A percentile compares a stretch with the other conserved stretches of the same genome.
Evolutionary conservation across 1,140 invertebrate genomes (phyloP).

Genomic region (Tetramorium alpestre): DNA sequence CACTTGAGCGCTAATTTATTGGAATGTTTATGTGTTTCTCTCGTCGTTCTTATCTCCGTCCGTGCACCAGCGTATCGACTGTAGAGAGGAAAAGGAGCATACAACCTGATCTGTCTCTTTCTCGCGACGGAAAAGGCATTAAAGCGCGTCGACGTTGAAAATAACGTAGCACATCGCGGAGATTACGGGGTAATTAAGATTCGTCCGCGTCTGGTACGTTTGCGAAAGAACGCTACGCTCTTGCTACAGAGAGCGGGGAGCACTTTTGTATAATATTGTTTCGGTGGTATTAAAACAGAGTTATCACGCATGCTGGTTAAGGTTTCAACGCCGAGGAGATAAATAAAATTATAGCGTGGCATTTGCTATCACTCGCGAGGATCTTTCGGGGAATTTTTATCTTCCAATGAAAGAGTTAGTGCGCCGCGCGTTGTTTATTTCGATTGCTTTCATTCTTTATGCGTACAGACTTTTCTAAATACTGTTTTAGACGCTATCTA

Average conservation of each 20-base stretch:
- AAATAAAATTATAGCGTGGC: conserved; percentile 31
- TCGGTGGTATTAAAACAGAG: neutral
- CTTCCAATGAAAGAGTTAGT: neutral
- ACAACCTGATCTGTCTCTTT: conserved; percentile 19
- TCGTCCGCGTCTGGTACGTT: neutral
- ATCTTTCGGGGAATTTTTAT: conserved; percentile 18
- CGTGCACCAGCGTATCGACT: conserved; percentile 37
- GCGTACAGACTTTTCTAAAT: neutral
- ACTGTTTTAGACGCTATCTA: neutral
- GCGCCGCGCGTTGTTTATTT: neutral
- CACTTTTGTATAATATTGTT: conserved; percentile 14
- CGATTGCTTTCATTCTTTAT: neutral
- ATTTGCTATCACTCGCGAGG: neutral
- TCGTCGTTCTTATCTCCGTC: conserved; percentile 71
- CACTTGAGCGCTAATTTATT: conserved; percentile 85
- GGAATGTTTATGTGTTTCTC: conserved; percentile 85
- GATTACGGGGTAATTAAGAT: conserved; percentile 55
- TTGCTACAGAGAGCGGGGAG: neutral
- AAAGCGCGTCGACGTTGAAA: conserved; percentile 43
- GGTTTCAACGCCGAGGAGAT: neutral
- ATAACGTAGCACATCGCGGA: neutral
- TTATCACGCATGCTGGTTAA: neutral
- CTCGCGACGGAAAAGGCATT: conserved; percentile 40
- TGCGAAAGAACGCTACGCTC: neutral
- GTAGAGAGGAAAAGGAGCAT: neutral